Percentiles rank a stretch among this genome's conserved stretches.
Evolutionary conservation across 2,888 invertebrate species (phyloP).

Genomic region (Drosophila birchii): DNA sequence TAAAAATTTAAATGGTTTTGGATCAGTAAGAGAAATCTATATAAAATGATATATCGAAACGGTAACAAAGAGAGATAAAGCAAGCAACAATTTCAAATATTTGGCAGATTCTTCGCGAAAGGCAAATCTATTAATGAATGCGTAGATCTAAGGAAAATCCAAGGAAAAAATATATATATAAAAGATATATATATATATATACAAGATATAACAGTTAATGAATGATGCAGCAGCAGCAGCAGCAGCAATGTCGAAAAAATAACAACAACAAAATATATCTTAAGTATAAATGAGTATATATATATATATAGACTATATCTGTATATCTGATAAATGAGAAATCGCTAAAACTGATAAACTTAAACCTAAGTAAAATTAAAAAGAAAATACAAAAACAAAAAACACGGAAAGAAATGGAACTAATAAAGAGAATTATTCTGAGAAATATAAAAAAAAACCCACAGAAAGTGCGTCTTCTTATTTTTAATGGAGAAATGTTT

Average conservation of each 20-base stretch:
- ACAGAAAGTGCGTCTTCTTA: neutral
- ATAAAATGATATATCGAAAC: constrained; percentile 4
- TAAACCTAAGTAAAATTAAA: constrained; percentile 65
- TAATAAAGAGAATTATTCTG: constrained; percentile 80
- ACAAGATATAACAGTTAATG: constrained; percentile 40
- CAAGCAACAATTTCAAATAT: constrained; percentile 42
- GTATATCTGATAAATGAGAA: constrained; percentile 71
- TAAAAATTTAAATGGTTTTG: constrained; percentile 4
- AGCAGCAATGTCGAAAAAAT: constrained; percentile 58
- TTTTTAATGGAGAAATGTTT: constrained; percentile 3
- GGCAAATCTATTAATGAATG: constrained; percentile 51
- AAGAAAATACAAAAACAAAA: constrained; percentile 34
- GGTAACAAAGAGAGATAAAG: constrained; percentile 8
- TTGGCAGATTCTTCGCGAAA: constrained; percentile 41
- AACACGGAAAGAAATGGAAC: constrained; percentile 60
- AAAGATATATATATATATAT: constrained; percentile 38
- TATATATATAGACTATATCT: constrained; percentile 46
- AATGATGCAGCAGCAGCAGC: constrained; percentile 53
- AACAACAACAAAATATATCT: constrained; percentile 52
- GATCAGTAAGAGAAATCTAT: constrained; percentile 25
- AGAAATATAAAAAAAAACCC: constrained; percentile 53
- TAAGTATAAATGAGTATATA: constrained; percentile 64
- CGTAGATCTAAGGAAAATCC: constrained; percentile 58
- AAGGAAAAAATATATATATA: constrained; percentile 32
- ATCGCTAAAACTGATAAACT: constrained; percentile 73